Evolutionary conservation across 1,140 invertebrate species (phyloP).

Genomic region (Oreohelix idahoensis): DNA sequence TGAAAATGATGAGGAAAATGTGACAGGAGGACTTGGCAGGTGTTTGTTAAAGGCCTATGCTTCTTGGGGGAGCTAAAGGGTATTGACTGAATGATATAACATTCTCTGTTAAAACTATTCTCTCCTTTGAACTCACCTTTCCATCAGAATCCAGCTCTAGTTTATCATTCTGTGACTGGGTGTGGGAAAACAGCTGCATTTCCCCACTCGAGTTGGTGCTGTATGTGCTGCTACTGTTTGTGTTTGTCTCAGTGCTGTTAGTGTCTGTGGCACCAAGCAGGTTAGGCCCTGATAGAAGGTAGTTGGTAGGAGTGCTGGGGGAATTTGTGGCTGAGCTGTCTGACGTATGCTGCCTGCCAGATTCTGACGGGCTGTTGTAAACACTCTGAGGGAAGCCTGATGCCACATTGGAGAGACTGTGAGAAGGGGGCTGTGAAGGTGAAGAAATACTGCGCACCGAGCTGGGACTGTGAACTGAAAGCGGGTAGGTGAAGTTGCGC

Average conservation of each 20-base stretch:
- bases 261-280: constrained; percentile 34
- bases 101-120: too few relatives aligned
- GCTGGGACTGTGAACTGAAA: constrained; percentile 74
- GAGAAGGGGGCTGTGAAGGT: constrained; percentile 39
- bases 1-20: too few relatives aligned
- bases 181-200: constrained; percentile 57
- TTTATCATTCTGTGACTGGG: constrained; percentile 50
- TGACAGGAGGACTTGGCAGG: too few relatives aligned
- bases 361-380: constrained; percentile 39
- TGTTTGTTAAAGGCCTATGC: too few relatives aligned
- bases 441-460: constrained; percentile 45
- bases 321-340: constrained; percentile 49
- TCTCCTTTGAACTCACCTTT: constrained; percentile 58
- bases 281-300: constrained; percentile 23
- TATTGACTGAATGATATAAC: too few relatives aligned
- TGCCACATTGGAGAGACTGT: background rate
- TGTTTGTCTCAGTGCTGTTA: constrained; percentile 38
- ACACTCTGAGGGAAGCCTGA: constrained; percentile 21
- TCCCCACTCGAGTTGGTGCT: constrained; percentile 67
- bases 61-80: too few relatives aligned
- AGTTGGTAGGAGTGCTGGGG: constrained; percentile 46
- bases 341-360: constrained; percentile 30
- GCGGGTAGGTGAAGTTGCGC: constrained; percentile 87
- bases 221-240: constrained; percentile 58
- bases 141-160: constrained; percentile 77